Evolutionary conservation across 1,140 invertebrate species (phyloP).

Genomic region (Pygmarrhopalites habei): DNA sequence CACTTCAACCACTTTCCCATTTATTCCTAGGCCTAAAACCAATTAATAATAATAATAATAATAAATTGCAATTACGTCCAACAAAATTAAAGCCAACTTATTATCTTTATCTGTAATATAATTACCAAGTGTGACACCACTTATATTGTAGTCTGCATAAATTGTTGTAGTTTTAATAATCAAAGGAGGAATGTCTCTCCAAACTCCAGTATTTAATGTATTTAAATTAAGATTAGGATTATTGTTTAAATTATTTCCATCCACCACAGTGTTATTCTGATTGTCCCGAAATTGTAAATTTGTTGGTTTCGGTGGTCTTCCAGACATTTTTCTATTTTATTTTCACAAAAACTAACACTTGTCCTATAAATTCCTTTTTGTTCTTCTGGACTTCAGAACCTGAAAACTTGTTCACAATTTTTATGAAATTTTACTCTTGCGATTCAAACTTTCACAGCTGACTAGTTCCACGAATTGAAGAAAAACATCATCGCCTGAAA

Average conservation of each 20-base stretch:
- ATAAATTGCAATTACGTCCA: no score
- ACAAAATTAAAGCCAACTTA: no score
- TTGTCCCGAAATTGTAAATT: conserved; percentile 27
- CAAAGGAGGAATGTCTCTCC: conserved; percentile 37
- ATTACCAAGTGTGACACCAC: conserved; percentile 81
- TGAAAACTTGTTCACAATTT: no score
- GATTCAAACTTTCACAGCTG: no score
- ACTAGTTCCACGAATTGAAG: no score
- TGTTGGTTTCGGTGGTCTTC: conserved; percentile 28
- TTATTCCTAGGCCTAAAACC: conserved; percentile 95
- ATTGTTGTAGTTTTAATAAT: conserved; percentile 65
- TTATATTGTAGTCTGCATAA: conserved; percentile 87
- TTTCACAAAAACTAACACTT: no score
- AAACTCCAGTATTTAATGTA: conserved; percentile 14
- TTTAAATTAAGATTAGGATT: conserved; percentile 22
- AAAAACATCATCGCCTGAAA: no score
- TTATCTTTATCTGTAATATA: no score
- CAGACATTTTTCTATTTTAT: not conserved
- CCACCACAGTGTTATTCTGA: conserved; percentile 19
- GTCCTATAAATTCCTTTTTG: no score
- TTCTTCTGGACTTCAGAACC: no score
- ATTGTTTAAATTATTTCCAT: conserved; percentile 13
- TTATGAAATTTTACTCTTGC: no score
- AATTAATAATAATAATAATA: no score
- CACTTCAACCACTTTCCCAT: conserved; percentile 85